Evolutionary conservation across 2,797 vertebrate species (phyloP).

Genomic region (Nannoperca obscura): DNA sequence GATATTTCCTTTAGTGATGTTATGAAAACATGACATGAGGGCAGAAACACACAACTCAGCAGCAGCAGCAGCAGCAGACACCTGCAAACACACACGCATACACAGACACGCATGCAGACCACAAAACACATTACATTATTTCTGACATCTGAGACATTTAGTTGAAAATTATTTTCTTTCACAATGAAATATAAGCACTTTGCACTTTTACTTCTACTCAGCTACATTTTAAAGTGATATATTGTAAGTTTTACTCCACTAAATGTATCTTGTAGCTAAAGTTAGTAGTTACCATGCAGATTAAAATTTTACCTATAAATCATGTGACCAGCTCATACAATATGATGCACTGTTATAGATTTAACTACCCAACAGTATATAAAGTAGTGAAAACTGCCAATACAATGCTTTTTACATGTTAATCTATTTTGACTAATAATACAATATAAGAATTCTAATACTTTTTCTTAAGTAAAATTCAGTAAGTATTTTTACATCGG

Average conservation of each 20-base stretch:
- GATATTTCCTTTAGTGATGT: slow-evolving; percentile 48
- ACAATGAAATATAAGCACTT: background rate
- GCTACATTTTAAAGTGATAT: background rate
- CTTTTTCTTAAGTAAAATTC: background rate
- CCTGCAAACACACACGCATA: slow-evolving; percentile 5
- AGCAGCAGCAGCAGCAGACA: slow-evolving; percentile 40
- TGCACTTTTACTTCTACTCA: background rate
- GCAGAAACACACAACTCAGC: slow-evolving; percentile 32
- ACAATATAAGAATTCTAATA: background rate
- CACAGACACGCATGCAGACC: background rate
- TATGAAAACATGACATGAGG: slow-evolving; percentile 62
- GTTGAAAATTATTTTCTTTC: background rate
- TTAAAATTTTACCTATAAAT: background rate
- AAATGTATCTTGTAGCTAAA: background rate
- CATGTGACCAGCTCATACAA: background rate
- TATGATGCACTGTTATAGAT: background rate
- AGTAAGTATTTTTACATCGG: background rate
- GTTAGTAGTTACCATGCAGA: background rate
- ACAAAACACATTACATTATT: background rate
- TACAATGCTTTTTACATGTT: background rate
- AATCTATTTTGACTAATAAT: background rate
- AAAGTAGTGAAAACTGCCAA: background rate
- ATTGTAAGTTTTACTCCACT: background rate
- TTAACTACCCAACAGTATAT: background rate
- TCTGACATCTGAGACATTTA: background rate